A percentile compares a stretch with the other conserved stretches of the same genome.
phyloP scores from a whole-genome alignment of 2,113 vertebrate species.

The Halcyon malimbica region DNA sequence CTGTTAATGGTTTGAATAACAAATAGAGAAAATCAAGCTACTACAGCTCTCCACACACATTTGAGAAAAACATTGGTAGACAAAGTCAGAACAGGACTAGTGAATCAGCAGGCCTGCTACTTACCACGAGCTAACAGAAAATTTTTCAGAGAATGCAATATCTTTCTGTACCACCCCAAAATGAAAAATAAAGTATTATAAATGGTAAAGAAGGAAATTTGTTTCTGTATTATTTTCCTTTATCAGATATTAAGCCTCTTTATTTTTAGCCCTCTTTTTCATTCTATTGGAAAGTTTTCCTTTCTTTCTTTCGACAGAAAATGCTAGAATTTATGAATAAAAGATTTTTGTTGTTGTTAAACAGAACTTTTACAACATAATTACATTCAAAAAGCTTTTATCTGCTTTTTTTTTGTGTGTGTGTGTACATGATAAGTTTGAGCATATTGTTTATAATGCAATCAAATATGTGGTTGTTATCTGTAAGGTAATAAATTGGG shows the following conservation, averaged over 20 bases:
- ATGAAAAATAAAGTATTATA: neutral
- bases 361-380: neutral
- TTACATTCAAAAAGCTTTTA: neutral
- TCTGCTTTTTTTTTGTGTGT: neutral
- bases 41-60: neutral
- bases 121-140: neutral
- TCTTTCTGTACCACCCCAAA: neutral
- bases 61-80: neutral
- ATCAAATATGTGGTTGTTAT: conserved; percentile 30
- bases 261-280: neutral
- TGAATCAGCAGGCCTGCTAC: neutral
- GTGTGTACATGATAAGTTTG: neutral
- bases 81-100: neutral
- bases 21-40: neutral
- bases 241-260: neutral
- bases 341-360: neutral
- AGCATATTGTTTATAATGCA: neutral
- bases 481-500: conserved; percentile 3
- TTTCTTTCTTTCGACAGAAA: neutral
- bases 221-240: neutral
- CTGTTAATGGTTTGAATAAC: conserved; percentile 10
- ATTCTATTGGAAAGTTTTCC: neutral
- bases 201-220: neutral
- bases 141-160: neutral
- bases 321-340: neutral